phyloP scores from a whole-genome alignment of 2,888 invertebrate genomes.

The Macaria notata region DNA sequence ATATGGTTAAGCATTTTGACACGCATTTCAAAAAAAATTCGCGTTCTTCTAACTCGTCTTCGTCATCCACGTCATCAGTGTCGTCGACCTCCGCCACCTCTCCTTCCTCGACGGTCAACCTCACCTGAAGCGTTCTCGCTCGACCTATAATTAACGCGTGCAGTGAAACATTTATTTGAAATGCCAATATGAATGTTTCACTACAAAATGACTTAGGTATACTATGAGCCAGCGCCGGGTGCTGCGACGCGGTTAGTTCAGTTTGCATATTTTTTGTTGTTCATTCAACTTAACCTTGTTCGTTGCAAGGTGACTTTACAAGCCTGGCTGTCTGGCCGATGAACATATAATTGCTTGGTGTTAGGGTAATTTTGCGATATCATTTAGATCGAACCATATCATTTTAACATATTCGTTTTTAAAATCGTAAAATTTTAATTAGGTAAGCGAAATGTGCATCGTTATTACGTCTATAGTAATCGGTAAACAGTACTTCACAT shows the following conservation, averaged over 20 bases:
- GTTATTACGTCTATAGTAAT: constrained; percentile 27
- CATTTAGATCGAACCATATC: constrained; percentile 73
- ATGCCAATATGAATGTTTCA: constrained; percentile 24
- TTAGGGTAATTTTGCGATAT: constrained; percentile 68
- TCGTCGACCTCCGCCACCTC: constrained; percentile 45
- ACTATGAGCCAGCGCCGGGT: constrained; percentile 28
- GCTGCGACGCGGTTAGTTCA: constrained; percentile 51
- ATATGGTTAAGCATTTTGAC: constrained; percentile 93
- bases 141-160: constrained; percentile 18
- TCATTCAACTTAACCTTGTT: constrained; percentile 77
- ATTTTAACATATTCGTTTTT: constrained; percentile 65
- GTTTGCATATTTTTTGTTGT: constrained; percentile 69
- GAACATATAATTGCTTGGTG: constrained; percentile 76
- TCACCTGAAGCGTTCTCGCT: constrained; percentile 24
- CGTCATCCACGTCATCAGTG: constrained; percentile 49
- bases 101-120: constrained; percentile 35
- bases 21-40: constrained; percentile 87
- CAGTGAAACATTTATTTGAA: constrained; percentile 21
- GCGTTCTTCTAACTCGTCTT: constrained; percentile 57
- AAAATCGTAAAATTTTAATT: constrained; percentile 51
- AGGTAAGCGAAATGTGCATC: constrained; percentile 41
- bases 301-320: constrained; percentile 78
- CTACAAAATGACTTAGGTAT: constrained; percentile 27
- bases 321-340: constrained; percentile 76
- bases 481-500: constrained; percentile 28